Conservation (phyloP, 2,113 vertebrate species). For the Nerophis lumbriciformis region DNA sequence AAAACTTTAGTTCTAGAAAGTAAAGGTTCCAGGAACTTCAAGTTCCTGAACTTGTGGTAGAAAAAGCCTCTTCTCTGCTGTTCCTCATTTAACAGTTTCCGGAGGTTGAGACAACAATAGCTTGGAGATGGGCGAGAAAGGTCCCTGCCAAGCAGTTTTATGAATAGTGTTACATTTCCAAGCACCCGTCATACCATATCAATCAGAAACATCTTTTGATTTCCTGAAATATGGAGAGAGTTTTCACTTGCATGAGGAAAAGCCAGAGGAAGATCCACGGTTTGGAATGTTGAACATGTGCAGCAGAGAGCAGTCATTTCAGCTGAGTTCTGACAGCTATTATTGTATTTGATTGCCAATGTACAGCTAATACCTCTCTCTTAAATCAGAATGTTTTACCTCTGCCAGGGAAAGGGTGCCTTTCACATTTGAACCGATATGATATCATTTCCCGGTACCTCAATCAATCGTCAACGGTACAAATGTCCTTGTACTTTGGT, state of each 20-base stretch:
- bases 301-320: conserved; percentile 22
- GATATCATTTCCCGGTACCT: too few relatives aligned
- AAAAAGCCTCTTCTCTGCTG: too few relatives aligned
- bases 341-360: too few relatives aligned
- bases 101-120: conserved; percentile 16
- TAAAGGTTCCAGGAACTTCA: too few relatives aligned
- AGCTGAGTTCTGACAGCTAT: conserved; percentile 2
- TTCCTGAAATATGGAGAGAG: conserved; percentile 43
- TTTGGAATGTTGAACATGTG: conserved; percentile 34
- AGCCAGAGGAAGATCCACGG: conserved; percentile 28
- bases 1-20: too few relatives aligned
- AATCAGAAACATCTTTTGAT: conserved; percentile 34
- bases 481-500: too few relatives aligned
- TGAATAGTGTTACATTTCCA: conserved; percentile 34
- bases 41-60: too few relatives aligned
- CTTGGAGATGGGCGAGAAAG: conserved; percentile 7
- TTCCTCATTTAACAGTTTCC: conserved; percentile 2
- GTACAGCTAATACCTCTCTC: too few relatives aligned
- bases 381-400: too few relatives aligned
- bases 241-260: conserved; percentile 43
- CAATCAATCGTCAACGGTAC: too few relatives aligned
- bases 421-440: too few relatives aligned
- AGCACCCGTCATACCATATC: conserved; percentile 25
- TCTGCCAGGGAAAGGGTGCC: too few relatives aligned
- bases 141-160: conserved; percentile 19